Evolutionary conservation across 2,797 vertebrate species (phyloP), one percentile per base, ranked within the genome.

Genomic region (Chromis chromis): DNA sequence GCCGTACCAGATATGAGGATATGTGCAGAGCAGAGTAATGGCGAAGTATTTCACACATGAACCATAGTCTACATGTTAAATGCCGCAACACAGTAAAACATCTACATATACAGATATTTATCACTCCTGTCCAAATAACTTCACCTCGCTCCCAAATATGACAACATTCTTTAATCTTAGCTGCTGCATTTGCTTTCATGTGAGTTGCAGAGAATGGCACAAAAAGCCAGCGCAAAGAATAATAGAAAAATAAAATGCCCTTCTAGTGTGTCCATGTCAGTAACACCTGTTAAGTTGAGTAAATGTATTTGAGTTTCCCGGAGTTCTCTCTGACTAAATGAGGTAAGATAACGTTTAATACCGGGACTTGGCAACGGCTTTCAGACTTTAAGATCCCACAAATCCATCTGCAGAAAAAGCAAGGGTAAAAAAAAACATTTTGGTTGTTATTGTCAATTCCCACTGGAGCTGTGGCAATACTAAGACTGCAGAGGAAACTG

Each of bases 401-500:
- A 92, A 92, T 92, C 91, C 89, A 85, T 91, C 88, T 86, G 84
- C 76, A 71, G 82, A 73, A 87, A 80, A 86, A 76, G 82, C 79
- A 85, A 81, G 75, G 58, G 81, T 65, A 68, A 83, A 81, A 83
- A 81, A 78, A 79, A 73, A 74, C 56, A 81, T 82, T 75, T 74
- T 3, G 70, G 82, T 88, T 89, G 89, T 92, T 91, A 84, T 92
- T 92, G 92, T 93, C 81, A 86, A 86, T 88, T 91, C 83, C 78
- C 87, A 82, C 59, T 85, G 87, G 85, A 91, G 90, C 89, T 84
- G 88, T 88, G 86, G 88, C 86, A 86, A 84, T 83, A 69, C 86
- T 86, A 81, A 90, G 87, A 89, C 88, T 88, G 90, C 89, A 89
- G 88, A 92, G 89, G 83, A 87, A 83, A 85, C 90, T 77, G 93